These are phyloP conservation scores for Drosophila anceps DNA, from an alignment of 2,888 invertebrate species.

Conservation along the genomic window DNA sequence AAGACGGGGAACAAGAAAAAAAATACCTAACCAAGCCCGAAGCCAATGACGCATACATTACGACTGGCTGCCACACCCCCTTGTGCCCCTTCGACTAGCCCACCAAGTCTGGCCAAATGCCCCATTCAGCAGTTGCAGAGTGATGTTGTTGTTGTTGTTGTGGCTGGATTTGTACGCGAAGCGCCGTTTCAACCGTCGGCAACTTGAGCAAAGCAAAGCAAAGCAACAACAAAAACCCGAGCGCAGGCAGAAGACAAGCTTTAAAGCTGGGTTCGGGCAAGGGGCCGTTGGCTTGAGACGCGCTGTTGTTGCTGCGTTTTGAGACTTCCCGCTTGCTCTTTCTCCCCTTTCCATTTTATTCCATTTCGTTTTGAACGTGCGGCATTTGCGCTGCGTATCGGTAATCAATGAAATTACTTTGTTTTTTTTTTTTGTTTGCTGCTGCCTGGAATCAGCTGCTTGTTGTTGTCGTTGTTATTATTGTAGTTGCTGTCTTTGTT, in stretches of 20 bases:
- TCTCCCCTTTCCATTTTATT: constrained; percentile 40
- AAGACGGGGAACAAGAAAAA: constrained; percentile 22
- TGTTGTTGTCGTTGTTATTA: constrained; percentile 34
- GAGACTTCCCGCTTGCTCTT: constrained; percentile 6
- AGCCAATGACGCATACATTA: constrained; percentile 74
- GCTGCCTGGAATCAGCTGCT: constrained; percentile 70
- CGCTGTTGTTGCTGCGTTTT: constrained; percentile 45
- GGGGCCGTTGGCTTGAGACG: constrained; percentile 17
- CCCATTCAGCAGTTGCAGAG: constrained; percentile 63
- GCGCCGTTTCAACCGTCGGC: constrained; percentile 77
- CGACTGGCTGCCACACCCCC: constrained; percentile 6
- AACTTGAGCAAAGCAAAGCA: constrained; percentile 44
- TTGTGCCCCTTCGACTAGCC: constrained; percentile 10
- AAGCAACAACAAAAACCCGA: constrained; percentile 31
- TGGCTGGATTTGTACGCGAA: constrained; percentile 68
- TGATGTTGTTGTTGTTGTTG: constrained; percentile 33
- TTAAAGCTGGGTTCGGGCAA: constrained; percentile 1
- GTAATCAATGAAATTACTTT: constrained; percentile 79
- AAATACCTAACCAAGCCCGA: constrained; percentile 53
- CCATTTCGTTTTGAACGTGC: constrained; percentile 71
- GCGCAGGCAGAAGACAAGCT: constrained; percentile 43
- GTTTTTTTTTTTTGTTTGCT: constrained; percentile 44
- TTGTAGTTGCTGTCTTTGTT: constrained; percentile 44
- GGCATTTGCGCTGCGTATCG: constrained; percentile 71
- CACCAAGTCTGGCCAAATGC: constrained; percentile 54